phyloP scores from a whole-genome alignment of 2,113 vertebrate species.

The Machaerirhynchus nigripectus region DNA sequence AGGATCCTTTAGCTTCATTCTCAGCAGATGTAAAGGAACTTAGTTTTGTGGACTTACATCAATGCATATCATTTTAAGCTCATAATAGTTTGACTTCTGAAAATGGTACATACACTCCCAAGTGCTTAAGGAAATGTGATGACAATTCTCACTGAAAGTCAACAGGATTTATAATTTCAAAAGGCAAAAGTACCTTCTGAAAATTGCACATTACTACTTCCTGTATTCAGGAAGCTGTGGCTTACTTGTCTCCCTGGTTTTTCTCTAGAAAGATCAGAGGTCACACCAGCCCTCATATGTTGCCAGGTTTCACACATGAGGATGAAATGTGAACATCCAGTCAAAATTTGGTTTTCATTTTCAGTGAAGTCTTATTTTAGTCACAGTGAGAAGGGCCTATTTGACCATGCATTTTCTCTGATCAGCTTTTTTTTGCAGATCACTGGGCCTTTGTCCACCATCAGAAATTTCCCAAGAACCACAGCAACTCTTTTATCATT shows the following conservation, averaged over 20 bases:
- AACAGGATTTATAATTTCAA: slow-evolving; percentile 1
- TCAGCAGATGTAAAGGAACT: neutral
- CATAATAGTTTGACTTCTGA: neutral
- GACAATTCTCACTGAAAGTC: neutral
- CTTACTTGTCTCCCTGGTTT: neutral
- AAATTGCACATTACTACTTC: neutral
- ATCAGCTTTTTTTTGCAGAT: neutral
- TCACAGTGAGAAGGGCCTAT: neutral
- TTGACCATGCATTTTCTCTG: neutral
- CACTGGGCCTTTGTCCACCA: neutral
- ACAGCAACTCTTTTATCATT: neutral
- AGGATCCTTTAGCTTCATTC: neutral
- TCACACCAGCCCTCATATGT: neutral
- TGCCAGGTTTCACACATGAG: neutral
- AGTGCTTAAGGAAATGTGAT: neutral
- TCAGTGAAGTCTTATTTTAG: neutral
- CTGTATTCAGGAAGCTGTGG: neutral
- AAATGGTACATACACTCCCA: neutral
- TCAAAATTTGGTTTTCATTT: neutral
- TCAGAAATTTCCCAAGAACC: neutral
- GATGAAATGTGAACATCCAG: neutral
- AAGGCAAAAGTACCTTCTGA: neutral
- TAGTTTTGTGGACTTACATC: neutral
- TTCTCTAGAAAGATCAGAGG: neutral
- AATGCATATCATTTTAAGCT: neutral